These are phyloP conservation scores for Caenorhabditis zanzibari DNA, from an alignment of 2,888 invertebrate genomes.

Conservation along the genomic window DNA sequence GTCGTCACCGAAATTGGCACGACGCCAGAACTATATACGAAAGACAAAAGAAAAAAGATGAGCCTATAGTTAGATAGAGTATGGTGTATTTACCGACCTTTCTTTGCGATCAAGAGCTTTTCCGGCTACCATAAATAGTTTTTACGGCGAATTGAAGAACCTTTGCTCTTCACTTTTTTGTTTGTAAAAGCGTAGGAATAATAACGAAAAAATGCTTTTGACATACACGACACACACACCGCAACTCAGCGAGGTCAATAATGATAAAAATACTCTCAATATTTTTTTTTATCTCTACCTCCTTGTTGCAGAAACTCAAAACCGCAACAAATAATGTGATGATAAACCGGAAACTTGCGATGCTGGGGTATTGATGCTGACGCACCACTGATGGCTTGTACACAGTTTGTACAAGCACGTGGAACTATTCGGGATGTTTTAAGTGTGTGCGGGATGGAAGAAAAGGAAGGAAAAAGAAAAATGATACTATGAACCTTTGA, in stretches of 20 bases:
- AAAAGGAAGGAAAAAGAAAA: constrained; percentile 29
- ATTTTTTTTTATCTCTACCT: not conserved
- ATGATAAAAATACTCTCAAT: constrained; percentile 2
- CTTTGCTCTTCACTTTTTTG: constrained; percentile 31
- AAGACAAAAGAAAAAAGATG: constrained; percentile 32
- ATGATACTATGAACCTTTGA: constrained; percentile 58
- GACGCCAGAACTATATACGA: constrained; percentile 47
- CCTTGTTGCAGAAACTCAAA: constrained; percentile 33
- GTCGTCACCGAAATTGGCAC: constrained; percentile 22
- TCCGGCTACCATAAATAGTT: constrained; percentile 28
- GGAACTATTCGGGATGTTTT: constrained; percentile 41
- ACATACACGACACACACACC: not conserved
- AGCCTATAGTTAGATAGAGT: too few species aligned
- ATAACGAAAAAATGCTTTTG: not conserved
- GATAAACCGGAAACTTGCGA: constrained; percentile 42
- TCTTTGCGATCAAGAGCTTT: constrained; percentile 20
- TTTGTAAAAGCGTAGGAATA: constrained; percentile 13
- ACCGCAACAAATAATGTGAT: constrained; percentile 22
- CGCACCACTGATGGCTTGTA: constrained; percentile 25
- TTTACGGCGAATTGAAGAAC: constrained; percentile 14
- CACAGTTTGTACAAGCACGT: constrained; percentile 42
- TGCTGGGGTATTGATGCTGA: constrained; percentile 24
- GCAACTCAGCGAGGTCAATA: constrained; percentile 7
- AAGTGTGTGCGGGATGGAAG: constrained; percentile 19
- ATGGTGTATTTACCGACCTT: constrained; percentile 22